Conservation (phyloP, 2,113 vertebrate genomes). For the Cisticola juncidis region DNA sequence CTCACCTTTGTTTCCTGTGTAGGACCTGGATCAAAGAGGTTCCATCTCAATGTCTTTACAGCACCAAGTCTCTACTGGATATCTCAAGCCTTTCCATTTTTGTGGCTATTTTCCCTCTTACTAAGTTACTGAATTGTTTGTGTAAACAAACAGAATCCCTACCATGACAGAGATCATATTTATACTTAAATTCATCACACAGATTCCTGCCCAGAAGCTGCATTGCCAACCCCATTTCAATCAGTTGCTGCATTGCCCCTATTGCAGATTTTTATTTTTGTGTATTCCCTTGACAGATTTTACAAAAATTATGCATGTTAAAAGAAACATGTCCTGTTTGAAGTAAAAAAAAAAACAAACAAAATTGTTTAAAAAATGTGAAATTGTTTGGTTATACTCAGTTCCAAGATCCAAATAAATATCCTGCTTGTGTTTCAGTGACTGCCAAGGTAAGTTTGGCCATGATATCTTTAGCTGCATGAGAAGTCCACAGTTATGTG, state of each 20-base stretch:
- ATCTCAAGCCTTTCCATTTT: not conserved
- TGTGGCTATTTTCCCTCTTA: not conserved
- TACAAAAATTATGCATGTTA: not conserved
- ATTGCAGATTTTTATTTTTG: not conserved
- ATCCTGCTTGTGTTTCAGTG: fast-evolving
- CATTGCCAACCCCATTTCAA: not conserved
- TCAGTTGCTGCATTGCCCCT: not conserved
- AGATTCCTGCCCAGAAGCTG: not conserved
- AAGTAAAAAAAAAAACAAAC: not conserved
- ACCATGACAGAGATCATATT: not conserved
- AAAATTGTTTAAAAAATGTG: not conserved
- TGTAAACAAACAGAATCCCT: not conserved
- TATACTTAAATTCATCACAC: not conserved
- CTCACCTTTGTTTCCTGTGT: not conserved
- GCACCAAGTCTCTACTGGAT: not conserved
- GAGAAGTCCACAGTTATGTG: not conserved
- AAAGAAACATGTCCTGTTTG: not conserved
- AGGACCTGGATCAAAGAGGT: not conserved
- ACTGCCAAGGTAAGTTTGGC: not conserved
- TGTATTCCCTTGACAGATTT: not conserved
- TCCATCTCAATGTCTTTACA: not conserved
- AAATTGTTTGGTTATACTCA: not conserved
- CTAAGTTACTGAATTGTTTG: not conserved
- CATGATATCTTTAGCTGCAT: not conserved
- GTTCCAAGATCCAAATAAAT: not conserved